Evolutionary conservation across 2,113 vertebrate species (phyloP).

Genomic region (Gulo gulo): DNA sequence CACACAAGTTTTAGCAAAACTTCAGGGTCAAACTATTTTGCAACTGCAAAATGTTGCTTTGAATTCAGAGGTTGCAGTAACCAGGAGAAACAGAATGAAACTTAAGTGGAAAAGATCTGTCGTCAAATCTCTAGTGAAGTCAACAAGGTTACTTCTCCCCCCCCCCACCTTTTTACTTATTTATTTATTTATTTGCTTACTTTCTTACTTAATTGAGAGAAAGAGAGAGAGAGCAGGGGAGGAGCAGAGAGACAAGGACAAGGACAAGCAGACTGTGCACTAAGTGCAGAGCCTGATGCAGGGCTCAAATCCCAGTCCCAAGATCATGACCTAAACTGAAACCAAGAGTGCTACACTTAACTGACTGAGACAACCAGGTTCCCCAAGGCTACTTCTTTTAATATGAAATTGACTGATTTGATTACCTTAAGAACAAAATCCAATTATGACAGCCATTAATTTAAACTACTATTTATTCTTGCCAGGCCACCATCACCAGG

Average conservation of each 20-base stretch:
- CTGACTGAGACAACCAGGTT: not conserved
- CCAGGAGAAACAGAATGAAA: not conserved
- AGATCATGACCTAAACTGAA: not conserved
- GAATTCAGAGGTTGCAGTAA: not conserved
- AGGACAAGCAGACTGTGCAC: not conserved
- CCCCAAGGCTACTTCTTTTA: not conserved
- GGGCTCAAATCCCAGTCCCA: not conserved
- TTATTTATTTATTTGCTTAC: not conserved
- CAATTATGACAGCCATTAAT: not conserved
- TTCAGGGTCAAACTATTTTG: not conserved
- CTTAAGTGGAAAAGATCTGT: not conserved
- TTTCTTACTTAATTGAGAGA: not conserved
- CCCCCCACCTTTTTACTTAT: not conserved
- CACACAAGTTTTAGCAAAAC: not conserved
- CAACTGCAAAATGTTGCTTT: not conserved
- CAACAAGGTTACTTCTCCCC: not conserved
- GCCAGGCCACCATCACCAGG: not conserved
- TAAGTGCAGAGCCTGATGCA: not conserved
- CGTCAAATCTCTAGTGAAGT: constrained; percentile 17
- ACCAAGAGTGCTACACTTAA: not conserved
- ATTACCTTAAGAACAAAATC: constrained; percentile 62
- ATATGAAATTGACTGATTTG: not conserved
- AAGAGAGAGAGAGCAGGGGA: not conserved
- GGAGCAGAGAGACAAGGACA: not conserved
- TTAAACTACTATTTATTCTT: not conserved